Base-by-base conservation (phyloP, 2,888 invertebrate species). In the Sceliomorpha sp. region DNA sequence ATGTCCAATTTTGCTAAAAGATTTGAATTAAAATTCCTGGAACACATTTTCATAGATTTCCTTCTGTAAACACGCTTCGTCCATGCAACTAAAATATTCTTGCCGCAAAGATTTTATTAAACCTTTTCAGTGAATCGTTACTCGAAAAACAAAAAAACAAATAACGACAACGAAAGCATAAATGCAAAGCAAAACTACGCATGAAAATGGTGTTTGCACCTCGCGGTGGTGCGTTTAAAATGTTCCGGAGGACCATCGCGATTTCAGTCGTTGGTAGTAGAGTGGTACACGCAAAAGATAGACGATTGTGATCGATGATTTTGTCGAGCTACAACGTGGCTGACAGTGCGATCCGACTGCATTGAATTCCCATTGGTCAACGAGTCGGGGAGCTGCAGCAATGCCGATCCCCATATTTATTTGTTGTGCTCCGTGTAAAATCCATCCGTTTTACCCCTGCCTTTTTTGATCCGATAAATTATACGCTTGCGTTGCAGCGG, bases 401-500 rank as follows among this genome's bases (percentile, higher is more conserved):
- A n/a, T 58, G 51, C 75, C 76, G 80, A 86, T 85, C 82, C 82
- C 76, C 73, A 76, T 83, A 83, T 86, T 86, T 86, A 85, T 87
- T 83, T 82, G 82, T 83, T 80, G 76, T 74, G 74, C 76, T 78
- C 79, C 77, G 77, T 81, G 80, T 82, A 78, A 83, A 84, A 82
- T 77, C 81, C 79, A 77, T 78, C 74, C 77, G 74, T 80, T 81
- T 82, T 75, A 74, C 83, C 81, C 81, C 84, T 84, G 84, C 80
- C 79, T 85, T 86, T 86, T 84, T 84, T 75, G 77, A 86, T 85
- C 86, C 85, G 80, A 80, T 84, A 82, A 87, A 84, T 87, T 85
- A 86, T 86, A 75, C 77, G 81, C 76, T 81, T 78, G 77, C 79
- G 73, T 73, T 73, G 76, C 75, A 77, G 72, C 75, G 76, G 78